Percentiles rank a stretch among this genome's conserved stretches.
phyloP scores from a whole-genome alignment of 2,797 vertebrate genomes.

The Amblyraja radiata region DNA sequence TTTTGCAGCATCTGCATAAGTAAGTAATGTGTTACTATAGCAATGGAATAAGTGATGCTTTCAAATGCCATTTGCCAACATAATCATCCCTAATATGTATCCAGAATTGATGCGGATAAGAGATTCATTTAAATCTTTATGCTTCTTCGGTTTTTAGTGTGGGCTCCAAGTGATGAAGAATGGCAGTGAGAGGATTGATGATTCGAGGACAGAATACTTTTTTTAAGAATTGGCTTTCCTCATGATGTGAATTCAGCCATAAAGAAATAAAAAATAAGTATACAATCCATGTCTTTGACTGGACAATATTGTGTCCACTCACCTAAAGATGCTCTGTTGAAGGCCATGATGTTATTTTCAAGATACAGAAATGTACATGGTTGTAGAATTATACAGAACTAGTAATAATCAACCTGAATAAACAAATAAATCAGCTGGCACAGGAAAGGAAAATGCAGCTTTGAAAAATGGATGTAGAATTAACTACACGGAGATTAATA shows the following conservation, averaged over 20 bases:
- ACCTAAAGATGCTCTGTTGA: neutral
- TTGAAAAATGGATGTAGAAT: neutral
- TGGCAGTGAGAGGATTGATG: neutral
- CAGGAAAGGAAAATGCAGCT: neutral
- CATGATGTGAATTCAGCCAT: neutral
- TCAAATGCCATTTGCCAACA: slow-evolving; percentile 31
- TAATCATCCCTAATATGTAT: neutral
- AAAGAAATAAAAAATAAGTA: neutral
- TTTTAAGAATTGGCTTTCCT: neutral
- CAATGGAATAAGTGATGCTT: slow-evolving; percentile 19
- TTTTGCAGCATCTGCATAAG: slow-evolving; percentile 7
- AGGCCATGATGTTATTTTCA: too few relatives aligned
- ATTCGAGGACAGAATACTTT: neutral
- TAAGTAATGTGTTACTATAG: slow-evolving; percentile 16
- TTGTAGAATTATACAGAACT: neutral
- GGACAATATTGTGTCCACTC: neutral
- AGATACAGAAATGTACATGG: neutral
- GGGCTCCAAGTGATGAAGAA: neutral
- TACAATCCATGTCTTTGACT: neutral
- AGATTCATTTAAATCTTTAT: slow-evolving; percentile 6
- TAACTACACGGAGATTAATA: neutral
- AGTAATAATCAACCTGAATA: neutral
- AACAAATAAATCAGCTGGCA: neutral
- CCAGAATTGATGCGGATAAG: neutral
- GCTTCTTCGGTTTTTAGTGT: neutral